Percentiles rank a stretch among this genome's conserved stretches.
Conservation (phyloP, 2,888 invertebrate species). For the Coenonympha arcania region DNA sequence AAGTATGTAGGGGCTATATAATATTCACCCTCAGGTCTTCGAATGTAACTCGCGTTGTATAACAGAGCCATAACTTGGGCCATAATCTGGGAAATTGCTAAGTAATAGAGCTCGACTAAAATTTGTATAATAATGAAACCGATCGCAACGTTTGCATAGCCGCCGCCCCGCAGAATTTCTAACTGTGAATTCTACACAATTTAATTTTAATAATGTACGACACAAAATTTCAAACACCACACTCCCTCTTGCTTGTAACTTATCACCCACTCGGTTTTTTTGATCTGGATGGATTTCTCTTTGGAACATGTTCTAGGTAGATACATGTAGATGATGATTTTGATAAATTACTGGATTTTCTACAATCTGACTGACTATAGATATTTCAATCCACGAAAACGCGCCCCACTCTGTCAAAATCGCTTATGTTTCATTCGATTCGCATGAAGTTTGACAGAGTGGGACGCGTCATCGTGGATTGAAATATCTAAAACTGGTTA, state of each 20-base stretch:
- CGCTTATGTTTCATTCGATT: too few species aligned
- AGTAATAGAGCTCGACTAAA: conserved; percentile 55
- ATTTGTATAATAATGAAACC: conserved; percentile 57
- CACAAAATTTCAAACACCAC: not conserved
- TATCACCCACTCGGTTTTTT: not conserved
- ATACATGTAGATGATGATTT: too few species aligned
- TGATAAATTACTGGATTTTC: too few species aligned
- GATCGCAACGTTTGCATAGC: conserved; percentile 9
- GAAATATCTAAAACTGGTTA: too few species aligned
- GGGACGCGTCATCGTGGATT: too few species aligned
- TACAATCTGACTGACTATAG: too few species aligned
- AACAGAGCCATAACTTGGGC: conserved; percentile 53
- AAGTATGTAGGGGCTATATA: not conserved
- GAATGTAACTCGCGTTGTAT: conserved; percentile 14
- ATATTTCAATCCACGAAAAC: too few species aligned
- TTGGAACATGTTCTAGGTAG: too few species aligned
- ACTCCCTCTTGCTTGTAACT: not conserved
- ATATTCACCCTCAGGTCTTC: conserved; percentile 22
- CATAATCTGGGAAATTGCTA: conserved; percentile 63
- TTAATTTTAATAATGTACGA: not conserved
- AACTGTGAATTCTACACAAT: not conserved
- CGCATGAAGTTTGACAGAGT: too few species aligned
- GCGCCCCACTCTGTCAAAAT: too few species aligned
- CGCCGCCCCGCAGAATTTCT: not conserved
- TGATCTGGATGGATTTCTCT: not conserved